Evolutionary conservation across 1,140 invertebrate genomes (phyloP).

Genomic region (Uloborus diversus): DNA sequence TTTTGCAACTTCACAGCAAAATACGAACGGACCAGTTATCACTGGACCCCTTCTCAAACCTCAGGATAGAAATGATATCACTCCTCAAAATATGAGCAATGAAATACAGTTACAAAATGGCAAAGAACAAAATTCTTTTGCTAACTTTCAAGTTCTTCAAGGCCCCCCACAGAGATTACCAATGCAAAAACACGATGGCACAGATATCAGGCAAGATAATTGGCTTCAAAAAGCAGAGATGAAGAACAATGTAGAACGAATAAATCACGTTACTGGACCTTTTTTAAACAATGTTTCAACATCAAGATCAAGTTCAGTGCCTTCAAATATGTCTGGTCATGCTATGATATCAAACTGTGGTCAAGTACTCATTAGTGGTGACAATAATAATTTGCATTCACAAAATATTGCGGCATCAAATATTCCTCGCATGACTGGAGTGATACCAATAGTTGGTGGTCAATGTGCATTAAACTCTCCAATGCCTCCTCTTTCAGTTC

Average conservation of each 20-base stretch:
- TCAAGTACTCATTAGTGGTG: constrained; percentile 50
- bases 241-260: constrained; percentile 13
- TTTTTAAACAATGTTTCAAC: constrained; percentile 48
- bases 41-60: constrained; percentile 16
- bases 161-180: constrained; percentile 13
- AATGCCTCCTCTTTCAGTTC: constrained; percentile 75
- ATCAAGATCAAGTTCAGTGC: constrained; percentile 48
- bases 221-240: constrained; percentile 42
- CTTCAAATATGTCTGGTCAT: constrained; percentile 54
- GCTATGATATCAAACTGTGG: constrained; percentile 57
- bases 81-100: constrained; percentile 15
- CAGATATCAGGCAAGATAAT: constrained; percentile 21
- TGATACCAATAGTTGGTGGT: constrained; percentile 53
- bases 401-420: constrained; percentile 51
- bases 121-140: constrained; percentile 33
- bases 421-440: constrained; percentile 53
- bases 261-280: constrained; percentile 27
- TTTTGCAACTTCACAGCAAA: constrained; percentile 16
- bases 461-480: constrained; percentile 62
- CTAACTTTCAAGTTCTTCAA: constrained; percentile 27
- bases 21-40: not conserved
- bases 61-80: constrained; percentile 42
- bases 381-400: constrained; percentile 33
- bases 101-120: constrained; percentile 28
- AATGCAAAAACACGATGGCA: constrained; percentile 22